Base-by-base conservation (phyloP, 2,888 invertebrate species). In the Calliopum simillimum region DNA sequence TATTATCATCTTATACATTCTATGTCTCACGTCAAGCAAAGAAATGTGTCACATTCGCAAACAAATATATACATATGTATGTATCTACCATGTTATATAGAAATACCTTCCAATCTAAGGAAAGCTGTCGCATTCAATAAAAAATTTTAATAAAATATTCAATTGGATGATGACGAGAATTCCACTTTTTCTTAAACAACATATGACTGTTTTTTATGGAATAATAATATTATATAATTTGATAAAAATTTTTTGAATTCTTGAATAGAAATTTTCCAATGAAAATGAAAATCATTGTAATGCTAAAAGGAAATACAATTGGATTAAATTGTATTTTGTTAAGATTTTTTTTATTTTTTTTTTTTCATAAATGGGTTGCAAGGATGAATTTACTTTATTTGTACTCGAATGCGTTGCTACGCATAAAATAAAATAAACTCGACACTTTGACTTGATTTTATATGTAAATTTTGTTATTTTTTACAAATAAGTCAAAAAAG, bases 321-420 rank as follows among this genome's bases (percentile, higher is more conserved):
- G 59, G 59, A 59, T 59, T 59, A 59, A 59, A 59, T 59, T 59
- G 59, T 16, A 12, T 59, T 59, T 33, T 19, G 59, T 41, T 59
- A 43, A 33, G 59, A 59, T 59, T 12, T 49, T 49, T 49, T 49
- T 19, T n/a, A n/a, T n/a, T n/a, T n/a, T 49, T 49, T 19, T 49
- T 49, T 56, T 56, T 33, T 33, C 59, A 43, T 59, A 59, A 59
- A 59, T 19, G 59, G 59, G 59, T 59, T 59, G 16, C 43, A 12
- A n/a, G 59, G 43, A 41, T 19, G 41, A 59, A 59, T 59, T 59
- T 16, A n/a, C n/a, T 53, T 53, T 23, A 23, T 53, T 23, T 53
- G 21, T 33, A 33, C 33, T 33, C 33, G 33, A 33, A 33, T 33
- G 33, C 8, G 5, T 8, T 33, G 33, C 8, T 33, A 8, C 33